Percentiles rank a stretch among this genome's conserved stretches.
Conservation (phyloP, 2,888 invertebrate genomes). For the Margaritifera margaritifera region DNA sequence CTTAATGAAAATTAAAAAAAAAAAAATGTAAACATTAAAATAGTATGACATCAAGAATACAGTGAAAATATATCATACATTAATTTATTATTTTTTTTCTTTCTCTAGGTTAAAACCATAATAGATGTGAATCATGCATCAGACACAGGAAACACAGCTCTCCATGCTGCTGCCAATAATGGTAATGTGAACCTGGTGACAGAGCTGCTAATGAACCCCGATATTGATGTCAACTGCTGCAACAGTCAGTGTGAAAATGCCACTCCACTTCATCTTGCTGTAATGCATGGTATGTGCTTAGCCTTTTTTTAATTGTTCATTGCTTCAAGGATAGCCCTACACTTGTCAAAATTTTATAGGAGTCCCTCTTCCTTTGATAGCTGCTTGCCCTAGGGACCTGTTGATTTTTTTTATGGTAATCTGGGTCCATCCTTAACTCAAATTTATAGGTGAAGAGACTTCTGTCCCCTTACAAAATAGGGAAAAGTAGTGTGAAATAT, state of each 20-base stretch:
- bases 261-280: conserved; percentile 67
- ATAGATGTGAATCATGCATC: conserved; percentile 63
- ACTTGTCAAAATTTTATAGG: too few species aligned
- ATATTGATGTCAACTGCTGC: conserved; percentile 58
- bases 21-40: neutral
- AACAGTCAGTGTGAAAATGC: conserved; percentile 69
- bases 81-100: neutral
- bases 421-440: too few species aligned
- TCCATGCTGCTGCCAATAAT: conserved; percentile 70
- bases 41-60: neutral
- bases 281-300: conserved; percentile 63
- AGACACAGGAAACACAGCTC: conserved; percentile 70
- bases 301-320: too few species aligned
- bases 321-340: too few species aligned
- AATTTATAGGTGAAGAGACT: too few species aligned
- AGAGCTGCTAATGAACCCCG: conserved; percentile 52
- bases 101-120: conserved; percentile 54
- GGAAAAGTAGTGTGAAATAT: too few species aligned
- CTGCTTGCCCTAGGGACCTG: too few species aligned
- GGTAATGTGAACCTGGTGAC: conserved; percentile 61
- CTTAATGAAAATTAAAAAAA: neutral
- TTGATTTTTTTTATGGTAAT: too few species aligned
- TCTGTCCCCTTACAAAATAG: too few species aligned
- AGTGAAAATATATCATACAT: neutral
- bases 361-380: too few species aligned